A percentile compares a stretch with the other conserved stretches of the same genome.
These are phyloP conservation scores for Trichonephila clavata DNA, from an alignment of 1,140 invertebrate genomes.

Conservation along the genomic window DNA sequence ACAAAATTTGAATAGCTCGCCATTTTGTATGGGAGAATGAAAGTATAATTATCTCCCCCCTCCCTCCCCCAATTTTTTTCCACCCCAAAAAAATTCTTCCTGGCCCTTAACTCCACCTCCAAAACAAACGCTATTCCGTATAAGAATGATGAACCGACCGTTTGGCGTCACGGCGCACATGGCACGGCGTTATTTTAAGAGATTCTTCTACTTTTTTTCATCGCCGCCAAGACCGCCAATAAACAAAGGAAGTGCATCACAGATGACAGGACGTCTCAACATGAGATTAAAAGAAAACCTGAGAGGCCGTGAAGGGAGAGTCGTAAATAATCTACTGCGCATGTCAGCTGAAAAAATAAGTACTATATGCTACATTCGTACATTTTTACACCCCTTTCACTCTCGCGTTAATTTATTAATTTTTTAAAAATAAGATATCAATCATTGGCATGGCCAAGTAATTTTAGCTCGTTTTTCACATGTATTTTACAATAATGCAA, in stretches of 20 bases:
- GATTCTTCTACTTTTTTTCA: background rate
- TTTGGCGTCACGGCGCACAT: conserved; percentile 24
- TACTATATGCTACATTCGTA: no score
- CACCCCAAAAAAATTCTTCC: background rate
- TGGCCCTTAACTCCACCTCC: background rate
- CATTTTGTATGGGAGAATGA: background rate
- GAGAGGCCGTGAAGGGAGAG: background rate
- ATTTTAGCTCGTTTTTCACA: no score
- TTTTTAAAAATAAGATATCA: no score
- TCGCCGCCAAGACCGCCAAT: background rate
- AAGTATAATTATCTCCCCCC: background rate
- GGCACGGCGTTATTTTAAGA: conserved; percentile 6
- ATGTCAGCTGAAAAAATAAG: background rate
- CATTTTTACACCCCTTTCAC: no score
- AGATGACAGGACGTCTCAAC: conserved; percentile 10
- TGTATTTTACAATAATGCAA: no score
- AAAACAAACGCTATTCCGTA: background rate
- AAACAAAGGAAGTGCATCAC: background rate
- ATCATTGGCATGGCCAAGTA: no score
- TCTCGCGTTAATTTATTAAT: no score
- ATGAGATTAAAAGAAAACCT: background rate
- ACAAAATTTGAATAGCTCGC: no score
- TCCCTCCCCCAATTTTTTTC: background rate
- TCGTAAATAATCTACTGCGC: background rate
- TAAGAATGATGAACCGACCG: background rate